These are phyloP conservation scores for Schlechtendalia chinensis DNA, from an alignment of 1,140 invertebrate species.

Conservation along the genomic window DNA sequence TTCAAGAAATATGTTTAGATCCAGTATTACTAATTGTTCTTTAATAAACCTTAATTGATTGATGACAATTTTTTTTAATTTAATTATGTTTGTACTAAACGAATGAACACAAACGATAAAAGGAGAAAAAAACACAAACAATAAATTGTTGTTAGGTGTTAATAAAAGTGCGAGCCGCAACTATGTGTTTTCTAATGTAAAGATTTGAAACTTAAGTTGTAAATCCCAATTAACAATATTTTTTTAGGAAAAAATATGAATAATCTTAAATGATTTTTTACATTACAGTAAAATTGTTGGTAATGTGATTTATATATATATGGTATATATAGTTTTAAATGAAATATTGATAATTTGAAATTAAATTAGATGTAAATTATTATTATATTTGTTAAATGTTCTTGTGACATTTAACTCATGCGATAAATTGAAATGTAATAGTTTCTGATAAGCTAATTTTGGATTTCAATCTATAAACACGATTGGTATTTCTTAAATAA, in stretches of 20 bases:
- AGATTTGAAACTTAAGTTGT: background rate
- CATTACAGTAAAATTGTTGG: background rate
- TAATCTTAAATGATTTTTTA: too few relatives aligned
- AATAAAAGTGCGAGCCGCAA: background rate
- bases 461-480: background rate
- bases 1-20: too few relatives aligned
- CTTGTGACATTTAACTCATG: background rate
- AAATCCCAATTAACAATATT: constrained; percentile 14
- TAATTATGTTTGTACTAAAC: constrained; percentile 26
- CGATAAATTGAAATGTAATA: background rate
- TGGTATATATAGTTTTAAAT: background rate
- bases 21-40: too few relatives aligned
- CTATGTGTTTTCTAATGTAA: background rate
- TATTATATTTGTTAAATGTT: too few relatives aligned
- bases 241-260: too few relatives aligned
- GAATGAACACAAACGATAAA: background rate
- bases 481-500: constrained; percentile 5
- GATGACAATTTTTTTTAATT: constrained; percentile 48
- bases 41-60: constrained; percentile 43
- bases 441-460: too few relatives aligned
- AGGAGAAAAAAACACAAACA: too few relatives aligned
- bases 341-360: constrained; percentile 4
- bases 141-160: background rate
- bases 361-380: background rate
- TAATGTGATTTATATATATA: background rate